Conservation (phyloP, 2,113 vertebrate genomes). For the Sminthopsis crassicaudata region DNA sequence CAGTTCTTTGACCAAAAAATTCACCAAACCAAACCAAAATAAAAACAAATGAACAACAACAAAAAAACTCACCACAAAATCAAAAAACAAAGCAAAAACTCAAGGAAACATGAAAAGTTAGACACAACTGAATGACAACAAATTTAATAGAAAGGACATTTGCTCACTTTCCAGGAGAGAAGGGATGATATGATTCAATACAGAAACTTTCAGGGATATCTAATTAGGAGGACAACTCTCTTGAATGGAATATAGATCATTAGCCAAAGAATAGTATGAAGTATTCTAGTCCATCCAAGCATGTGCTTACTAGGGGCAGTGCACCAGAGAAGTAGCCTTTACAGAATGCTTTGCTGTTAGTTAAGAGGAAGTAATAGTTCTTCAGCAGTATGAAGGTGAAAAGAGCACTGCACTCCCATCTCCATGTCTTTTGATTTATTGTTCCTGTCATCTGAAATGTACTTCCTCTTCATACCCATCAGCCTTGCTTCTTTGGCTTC, state of each 20-base stretch:
- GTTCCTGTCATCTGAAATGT: neutral
- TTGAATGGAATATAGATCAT: neutral
- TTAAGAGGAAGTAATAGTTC: neutral
- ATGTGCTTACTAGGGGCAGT: neutral
- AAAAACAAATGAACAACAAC: no score
- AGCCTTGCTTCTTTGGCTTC: neutral
- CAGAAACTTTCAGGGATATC: neutral
- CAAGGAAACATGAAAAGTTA: no score
- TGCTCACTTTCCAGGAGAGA: neutral
- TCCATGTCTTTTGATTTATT: neutral
- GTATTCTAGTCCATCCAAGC: neutral
- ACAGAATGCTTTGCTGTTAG: neutral
- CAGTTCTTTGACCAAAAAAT: no score
- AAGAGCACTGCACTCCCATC: neutral
- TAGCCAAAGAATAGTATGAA: neutral
- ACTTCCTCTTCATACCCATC: neutral
- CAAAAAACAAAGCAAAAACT: no score
- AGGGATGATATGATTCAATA: neutral
- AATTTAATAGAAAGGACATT: neutral
- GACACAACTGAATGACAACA: no score
- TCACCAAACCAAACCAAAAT: no score
- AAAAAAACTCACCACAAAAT: no score
- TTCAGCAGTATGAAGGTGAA: neutral
- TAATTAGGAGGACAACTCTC: neutral
- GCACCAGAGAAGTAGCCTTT: neutral